A percentile compares a stretch with the other conserved stretches of the same genome.
These are phyloP conservation scores for Drosophila repletoides DNA, from an alignment of 1,140 invertebrate genomes.

Conservation along the genomic window DNA sequence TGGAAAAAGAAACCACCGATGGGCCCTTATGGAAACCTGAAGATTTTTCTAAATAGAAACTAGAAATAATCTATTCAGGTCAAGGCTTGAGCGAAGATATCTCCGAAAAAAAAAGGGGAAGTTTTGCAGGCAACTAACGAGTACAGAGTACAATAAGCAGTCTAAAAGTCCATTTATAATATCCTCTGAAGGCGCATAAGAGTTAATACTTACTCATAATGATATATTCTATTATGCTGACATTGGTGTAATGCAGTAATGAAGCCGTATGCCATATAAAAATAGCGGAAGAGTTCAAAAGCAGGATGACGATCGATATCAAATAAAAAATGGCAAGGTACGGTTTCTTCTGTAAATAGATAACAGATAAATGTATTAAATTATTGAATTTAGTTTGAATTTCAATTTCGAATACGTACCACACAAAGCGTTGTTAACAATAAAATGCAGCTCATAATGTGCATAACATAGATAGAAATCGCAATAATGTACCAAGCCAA, in stretches of 20 bases:
- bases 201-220: constrained; percentile 2
- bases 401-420: background rate
- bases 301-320: background rate
- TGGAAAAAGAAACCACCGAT: background rate
- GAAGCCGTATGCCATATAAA: background rate
- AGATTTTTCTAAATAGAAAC: background rate
- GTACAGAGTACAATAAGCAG: too few species aligned
- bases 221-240: background rate
- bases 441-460: background rate
- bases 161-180: too few species aligned
- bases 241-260: background rate
- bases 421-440: background rate
- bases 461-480: background rate
- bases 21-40: too few species aligned
- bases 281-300: background rate
- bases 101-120: too few species aligned
- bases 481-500: background rate
- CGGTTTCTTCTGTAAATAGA: background rate
- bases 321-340: background rate
- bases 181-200: too few species aligned
- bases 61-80: too few species aligned
- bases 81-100: too few species aligned
- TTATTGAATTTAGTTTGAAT: background rate
- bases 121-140: too few species aligned
- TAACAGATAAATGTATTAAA: too few species aligned